Evolutionary conservation across 2,888 invertebrate species (phyloP).

Genomic region (Gastracanthus pulcherrimus): DNA sequence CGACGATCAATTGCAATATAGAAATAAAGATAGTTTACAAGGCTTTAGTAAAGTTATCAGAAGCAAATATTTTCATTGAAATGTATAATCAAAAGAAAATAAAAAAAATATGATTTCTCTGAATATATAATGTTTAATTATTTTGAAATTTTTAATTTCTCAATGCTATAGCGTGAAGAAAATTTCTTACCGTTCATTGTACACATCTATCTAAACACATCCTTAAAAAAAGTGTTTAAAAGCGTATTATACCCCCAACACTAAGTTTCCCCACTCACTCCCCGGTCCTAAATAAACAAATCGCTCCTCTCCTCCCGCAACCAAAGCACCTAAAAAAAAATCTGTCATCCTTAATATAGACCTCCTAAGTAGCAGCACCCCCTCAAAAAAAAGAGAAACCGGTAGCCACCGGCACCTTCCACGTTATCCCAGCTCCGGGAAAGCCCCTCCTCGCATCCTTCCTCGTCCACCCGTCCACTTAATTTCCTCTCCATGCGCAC

Average conservation of each 20-base stretch:
- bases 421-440: not conserved
- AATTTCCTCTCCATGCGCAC: conserved; percentile 22
- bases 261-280: not conserved
- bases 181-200: not conserved
- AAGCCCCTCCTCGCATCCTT: not conserved
- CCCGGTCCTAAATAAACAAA: conserved; percentile 44
- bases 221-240: not conserved
- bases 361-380: conserved; percentile 27
- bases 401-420: not conserved
- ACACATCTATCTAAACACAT: not conserved
- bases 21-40: too few relatives aligned
- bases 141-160: too few relatives aligned
- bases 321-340: conserved; percentile 5
- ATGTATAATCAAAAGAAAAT: too few relatives aligned
- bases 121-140: too few relatives aligned
- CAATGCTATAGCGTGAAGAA: not conserved
- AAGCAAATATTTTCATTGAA: too few relatives aligned
- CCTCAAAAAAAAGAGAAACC: too few relatives aligned
- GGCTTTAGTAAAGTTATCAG: too few relatives aligned
- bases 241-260: not conserved
- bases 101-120: not conserved
- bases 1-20: too few relatives aligned
- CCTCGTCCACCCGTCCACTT: conserved; percentile 6
- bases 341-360: conserved; percentile 50
- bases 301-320: not conserved